Evolutionary conservation across 2,113 vertebrate genomes (phyloP), one percentile per base, ranked within the genome.

Genomic region (Catharus bicknelli): DNA sequence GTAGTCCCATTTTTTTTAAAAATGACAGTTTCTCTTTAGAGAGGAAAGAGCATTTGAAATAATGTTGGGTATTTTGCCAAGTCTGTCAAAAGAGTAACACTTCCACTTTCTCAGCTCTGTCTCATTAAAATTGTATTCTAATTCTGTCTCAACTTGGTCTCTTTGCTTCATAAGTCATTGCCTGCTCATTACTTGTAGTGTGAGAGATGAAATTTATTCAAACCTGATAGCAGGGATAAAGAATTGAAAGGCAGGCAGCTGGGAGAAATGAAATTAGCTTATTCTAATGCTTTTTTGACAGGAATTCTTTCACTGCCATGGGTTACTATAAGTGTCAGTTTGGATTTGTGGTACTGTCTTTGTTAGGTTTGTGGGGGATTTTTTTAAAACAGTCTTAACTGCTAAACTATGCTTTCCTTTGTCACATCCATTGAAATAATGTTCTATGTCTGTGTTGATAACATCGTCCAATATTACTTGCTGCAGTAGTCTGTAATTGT

Each of bases 41-140:
- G 85, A 96, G 73, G 78, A 97, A 96, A 94, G 86, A 96, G 70
- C 95, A 96, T 97, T 97, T 97, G 96, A 98, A 97, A 97, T 96
- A 97, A 97, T 97, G 94, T 91, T 97, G 96, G 95, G 88, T 98
- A 97, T 97, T 98, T 98, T 98, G 96, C 97, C 96, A 98, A 97
- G 91, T 95, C 98, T 98, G 97, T 98, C 98, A 98, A 95, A 97
- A 96, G 95, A 97, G 96, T 96, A 97, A 96, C 97, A 91, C 95
- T 97, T 98, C 83, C 73, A 97, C 94, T 97, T 97, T 96, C 96
- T 96, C 96, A 96, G 93, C 95, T 97, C 96, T 47, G 94, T 96
- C 98, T 98, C 97, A 98, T 98, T 98, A 98, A 98, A 98, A 97
- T 96, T 97, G 94, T 97, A 98, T 98, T 98, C 97, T 98, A 97